Conservation (phyloP, 2,113 vertebrate species). For the Synchiropus splendidus region DNA sequence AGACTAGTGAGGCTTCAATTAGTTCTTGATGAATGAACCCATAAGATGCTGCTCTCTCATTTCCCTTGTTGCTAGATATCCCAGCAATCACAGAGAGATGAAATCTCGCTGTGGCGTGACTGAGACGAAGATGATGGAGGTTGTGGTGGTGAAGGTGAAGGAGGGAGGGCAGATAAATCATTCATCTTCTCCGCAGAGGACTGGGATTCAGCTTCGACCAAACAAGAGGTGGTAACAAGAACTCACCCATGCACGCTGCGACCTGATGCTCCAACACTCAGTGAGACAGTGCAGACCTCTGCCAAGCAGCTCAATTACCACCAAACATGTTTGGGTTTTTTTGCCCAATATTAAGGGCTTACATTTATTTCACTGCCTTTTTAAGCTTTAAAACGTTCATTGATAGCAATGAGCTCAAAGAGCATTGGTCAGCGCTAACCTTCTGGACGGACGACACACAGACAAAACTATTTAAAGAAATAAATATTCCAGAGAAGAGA, state of each 20-base stretch:
- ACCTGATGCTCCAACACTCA: neutral
- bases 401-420: too few relatives aligned
- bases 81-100: constrained; percentile 81
- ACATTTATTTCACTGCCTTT: neutral
- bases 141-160: constrained; percentile 4
- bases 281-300: neutral
- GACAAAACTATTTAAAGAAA: too few relatives aligned
- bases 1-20: constrained; percentile 95
- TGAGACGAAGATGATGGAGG: constrained; percentile 42
- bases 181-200: constrained; percentile 24
- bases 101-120: constrained; percentile 59
- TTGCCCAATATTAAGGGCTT: neutral
- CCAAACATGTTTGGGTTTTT: neutral
- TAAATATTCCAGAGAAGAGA: too few relatives aligned
- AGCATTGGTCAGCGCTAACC: too few relatives aligned
- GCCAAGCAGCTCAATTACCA: neutral
- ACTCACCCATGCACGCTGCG: neutral
- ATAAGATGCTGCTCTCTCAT: constrained; percentile 90
- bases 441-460: too few relatives aligned
- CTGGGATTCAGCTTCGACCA: constrained; percentile 29
- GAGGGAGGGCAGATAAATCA: constrained; percentile 33
- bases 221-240: constrained; percentile 7
- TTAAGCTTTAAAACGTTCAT: neutral
- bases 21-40: constrained; percentile 99
- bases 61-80: constrained; percentile 88